Percentiles rank a stretch among this genome's conserved stretches.
Conservation (phyloP, 2,113 vertebrate genomes). For the Proteles cristata region DNA sequence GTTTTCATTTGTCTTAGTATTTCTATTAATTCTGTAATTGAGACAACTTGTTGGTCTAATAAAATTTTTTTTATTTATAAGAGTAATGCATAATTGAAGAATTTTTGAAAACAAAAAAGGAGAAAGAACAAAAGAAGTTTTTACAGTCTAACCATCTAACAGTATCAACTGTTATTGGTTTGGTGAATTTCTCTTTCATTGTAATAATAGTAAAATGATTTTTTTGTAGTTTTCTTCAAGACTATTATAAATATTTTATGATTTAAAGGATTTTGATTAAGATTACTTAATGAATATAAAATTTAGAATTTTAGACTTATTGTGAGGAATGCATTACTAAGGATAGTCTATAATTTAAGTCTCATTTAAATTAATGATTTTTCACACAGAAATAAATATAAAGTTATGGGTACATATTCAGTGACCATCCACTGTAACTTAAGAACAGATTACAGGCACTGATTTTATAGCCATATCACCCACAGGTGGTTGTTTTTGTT, state of each 20-base stretch:
- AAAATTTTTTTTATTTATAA: not conserved
- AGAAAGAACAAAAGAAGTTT: not conserved
- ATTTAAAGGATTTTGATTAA: not conserved
- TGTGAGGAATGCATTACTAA: not conserved
- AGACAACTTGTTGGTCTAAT: not conserved
- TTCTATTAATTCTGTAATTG: not conserved
- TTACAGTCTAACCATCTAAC: not conserved
- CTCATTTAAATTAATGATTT: not conserved
- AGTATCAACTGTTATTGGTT: not conserved
- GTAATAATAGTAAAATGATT: not conserved
- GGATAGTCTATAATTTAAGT: not conserved
- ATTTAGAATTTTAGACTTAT: not conserved
- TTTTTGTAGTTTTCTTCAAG: not conserved
- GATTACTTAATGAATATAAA: conserved; percentile 4
- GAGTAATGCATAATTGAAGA: not conserved
- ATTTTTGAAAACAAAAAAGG: not conserved
- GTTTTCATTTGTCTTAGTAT: not conserved
- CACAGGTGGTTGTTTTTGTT: not conserved
- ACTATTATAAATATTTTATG: not conserved
- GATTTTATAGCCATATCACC: not conserved
- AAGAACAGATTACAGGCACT: not conserved
- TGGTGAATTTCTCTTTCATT: not conserved
- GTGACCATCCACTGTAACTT: not conserved
- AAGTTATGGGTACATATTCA: not conserved
- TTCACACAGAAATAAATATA: not conserved